phyloP scores from a whole-genome alignment of 2,888 invertebrate genomes.

The Philaethria dido region DNA sequence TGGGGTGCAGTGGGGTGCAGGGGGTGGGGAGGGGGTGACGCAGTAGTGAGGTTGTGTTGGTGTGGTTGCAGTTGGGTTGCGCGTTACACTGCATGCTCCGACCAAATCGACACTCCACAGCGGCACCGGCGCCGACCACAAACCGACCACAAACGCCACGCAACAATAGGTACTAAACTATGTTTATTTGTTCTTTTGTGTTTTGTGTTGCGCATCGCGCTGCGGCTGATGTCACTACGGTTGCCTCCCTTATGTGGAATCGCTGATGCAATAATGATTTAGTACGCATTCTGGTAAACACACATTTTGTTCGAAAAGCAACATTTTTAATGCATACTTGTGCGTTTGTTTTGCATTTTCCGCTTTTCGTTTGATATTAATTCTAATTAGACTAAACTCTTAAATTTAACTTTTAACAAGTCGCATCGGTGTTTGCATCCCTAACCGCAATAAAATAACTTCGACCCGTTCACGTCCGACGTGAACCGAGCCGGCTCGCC shows the following conservation, averaged over 20 bases:
- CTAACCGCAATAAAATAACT: constrained; percentile 37
- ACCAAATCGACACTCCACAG: constrained; percentile 83
- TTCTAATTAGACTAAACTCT: constrained; percentile 60
- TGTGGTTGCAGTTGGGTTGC: constrained; percentile 95
- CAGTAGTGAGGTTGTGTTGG: constrained; percentile 81
- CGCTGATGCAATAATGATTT: constrained; percentile 67
- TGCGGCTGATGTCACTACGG: constrained; percentile 66
- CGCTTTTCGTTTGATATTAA: constrained; percentile 74
- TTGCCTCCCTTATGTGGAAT: constrained; percentile 71
- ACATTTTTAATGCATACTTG: constrained; percentile 81
- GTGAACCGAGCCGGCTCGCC: constrained; percentile 37
- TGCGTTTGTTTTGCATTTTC: constrained; percentile 72
- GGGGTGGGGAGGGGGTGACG: constrained; percentile 47
- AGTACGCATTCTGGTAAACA: constrained; percentile 71
- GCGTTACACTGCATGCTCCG: constrained; percentile 95
- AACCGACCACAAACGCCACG: constrained; percentile 82
- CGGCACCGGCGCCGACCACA: constrained; percentile 83
- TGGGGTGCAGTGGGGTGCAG: constrained; percentile 40
- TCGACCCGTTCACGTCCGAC: constrained; percentile 25
- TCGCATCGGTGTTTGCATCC: constrained; percentile 58
- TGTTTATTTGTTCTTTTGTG: constrained; percentile 79
- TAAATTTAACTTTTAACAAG: constrained; percentile 68
- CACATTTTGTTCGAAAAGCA: constrained; percentile 66
- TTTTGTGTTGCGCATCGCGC: constrained; percentile 82
- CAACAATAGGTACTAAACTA: constrained; percentile 83